These are phyloP conservation scores for Pseudachorutes palmiensis DNA, from an alignment of 1,140 invertebrate genomes.

Conservation along the genomic window DNA sequence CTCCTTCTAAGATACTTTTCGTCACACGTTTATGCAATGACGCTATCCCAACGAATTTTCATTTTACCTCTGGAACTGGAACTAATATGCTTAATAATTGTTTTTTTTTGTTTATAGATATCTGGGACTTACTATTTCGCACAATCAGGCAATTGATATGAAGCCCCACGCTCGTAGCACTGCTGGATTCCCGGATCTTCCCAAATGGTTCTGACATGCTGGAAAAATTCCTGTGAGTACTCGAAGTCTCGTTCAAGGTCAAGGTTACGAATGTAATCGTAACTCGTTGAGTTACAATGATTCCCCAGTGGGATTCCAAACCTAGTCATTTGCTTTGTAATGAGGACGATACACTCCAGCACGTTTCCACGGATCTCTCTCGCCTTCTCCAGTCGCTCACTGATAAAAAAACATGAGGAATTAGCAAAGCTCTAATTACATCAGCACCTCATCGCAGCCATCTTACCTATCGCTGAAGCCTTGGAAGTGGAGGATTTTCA, in stretches of 20 bases:
- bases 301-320: constrained; percentile 48
- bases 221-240: constrained; percentile 55
- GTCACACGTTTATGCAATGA: too few species aligned
- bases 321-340: constrained; percentile 51
- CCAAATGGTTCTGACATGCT: constrained; percentile 55
- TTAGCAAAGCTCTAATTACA: constrained; percentile 19
- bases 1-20: neutral
- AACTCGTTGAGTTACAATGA: constrained; percentile 45
- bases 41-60: too few species aligned
- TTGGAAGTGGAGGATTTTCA: constrained; percentile 67
- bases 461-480: constrained; percentile 55
- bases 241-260: constrained; percentile 42
- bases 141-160: constrained; percentile 52
- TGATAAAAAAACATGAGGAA: constrained; percentile 39
- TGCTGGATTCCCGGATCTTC: constrained; percentile 50
- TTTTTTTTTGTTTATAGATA: too few species aligned
- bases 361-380: constrained; percentile 56
- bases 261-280: constrained; percentile 51
- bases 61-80: too few species aligned
- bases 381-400: constrained; percentile 55
- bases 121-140: constrained; percentile 49
- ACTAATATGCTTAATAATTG: too few species aligned
- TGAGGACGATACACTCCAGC: constrained; percentile 57
- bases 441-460: too few species aligned
- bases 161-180: constrained; percentile 46